These are phyloP conservation scores for Odocoileus virginianus DNA, from an alignment of 2,113 vertebrate species.

Conservation along the genomic window DNA sequence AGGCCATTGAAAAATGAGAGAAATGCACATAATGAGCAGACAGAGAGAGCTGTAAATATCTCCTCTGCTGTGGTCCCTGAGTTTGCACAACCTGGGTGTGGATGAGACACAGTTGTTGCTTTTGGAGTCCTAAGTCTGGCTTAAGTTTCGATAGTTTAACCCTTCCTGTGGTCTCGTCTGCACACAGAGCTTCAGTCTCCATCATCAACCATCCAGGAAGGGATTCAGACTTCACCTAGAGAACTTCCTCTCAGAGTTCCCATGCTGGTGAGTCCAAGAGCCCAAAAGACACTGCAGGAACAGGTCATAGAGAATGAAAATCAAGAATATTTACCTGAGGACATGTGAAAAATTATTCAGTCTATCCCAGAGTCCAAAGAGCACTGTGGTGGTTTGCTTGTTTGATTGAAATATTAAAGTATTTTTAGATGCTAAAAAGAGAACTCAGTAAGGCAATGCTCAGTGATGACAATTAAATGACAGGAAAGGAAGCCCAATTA, in stretches of 20 bases:
- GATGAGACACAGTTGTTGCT: background rate
- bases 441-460: background rate
- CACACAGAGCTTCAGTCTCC: background rate
- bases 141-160: background rate
- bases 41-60: background rate
- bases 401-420: background rate
- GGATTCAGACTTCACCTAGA: background rate
- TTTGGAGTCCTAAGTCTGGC: too few species aligned
- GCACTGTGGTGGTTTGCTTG: background rate
- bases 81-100: background rate
- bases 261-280: background rate
- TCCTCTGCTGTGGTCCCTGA: background rate
- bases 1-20: too few species aligned
- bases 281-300: background rate
- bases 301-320: background rate
- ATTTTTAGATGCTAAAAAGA: background rate
- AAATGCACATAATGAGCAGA: background rate
- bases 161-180: too few species aligned
- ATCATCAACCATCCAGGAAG: background rate
- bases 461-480: background rate
- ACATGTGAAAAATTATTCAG: background rate
- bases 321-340: background rate
- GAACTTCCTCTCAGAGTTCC: background rate
- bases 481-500: background rate
- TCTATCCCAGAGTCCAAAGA: background rate